Conservation (phyloP, 2,113 vertebrate genomes). For the Bos indicus region DNA sequence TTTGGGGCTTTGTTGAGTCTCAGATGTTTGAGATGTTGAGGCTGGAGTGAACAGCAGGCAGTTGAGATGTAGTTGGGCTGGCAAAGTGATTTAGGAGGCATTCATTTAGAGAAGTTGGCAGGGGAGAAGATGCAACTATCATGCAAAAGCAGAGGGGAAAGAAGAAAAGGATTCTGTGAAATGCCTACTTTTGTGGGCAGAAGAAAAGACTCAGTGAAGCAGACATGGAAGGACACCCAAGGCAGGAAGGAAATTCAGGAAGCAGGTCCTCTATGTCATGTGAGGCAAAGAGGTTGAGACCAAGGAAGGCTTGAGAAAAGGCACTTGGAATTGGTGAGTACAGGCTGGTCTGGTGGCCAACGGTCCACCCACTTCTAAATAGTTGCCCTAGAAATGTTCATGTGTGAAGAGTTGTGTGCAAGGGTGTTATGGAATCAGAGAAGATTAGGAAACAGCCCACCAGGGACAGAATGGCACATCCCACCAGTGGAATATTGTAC, state of each 20-base stretch:
- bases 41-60: not conserved
- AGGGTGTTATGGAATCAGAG: not conserved
- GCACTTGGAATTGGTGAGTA: not conserved
- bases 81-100: not conserved
- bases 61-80: not conserved
- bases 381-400: slow-evolving; percentile 23
- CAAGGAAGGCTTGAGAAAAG: not conserved
- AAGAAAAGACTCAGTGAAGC: not conserved
- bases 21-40: not conserved
- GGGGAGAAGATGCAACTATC: not conserved
- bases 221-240: not conserved
- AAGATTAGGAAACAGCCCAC: not conserved
- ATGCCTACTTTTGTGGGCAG: not conserved
- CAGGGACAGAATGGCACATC: not conserved
- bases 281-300: not conserved
- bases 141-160: not conserved
- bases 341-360: not conserved
- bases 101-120: not conserved
- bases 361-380: not conserved
- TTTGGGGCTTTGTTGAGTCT: slow-evolving; percentile 12
- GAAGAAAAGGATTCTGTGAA: not conserved
- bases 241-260: not conserved
- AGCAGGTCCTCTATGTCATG: not conserved
- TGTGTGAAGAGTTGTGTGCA: not conserved
- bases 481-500: not conserved